A percentile compares a stretch with the other conserved stretches of the same genome.
phyloP scores from a whole-genome alignment of 2,797 vertebrate genomes.

The Bradypodion pumilum region DNA sequence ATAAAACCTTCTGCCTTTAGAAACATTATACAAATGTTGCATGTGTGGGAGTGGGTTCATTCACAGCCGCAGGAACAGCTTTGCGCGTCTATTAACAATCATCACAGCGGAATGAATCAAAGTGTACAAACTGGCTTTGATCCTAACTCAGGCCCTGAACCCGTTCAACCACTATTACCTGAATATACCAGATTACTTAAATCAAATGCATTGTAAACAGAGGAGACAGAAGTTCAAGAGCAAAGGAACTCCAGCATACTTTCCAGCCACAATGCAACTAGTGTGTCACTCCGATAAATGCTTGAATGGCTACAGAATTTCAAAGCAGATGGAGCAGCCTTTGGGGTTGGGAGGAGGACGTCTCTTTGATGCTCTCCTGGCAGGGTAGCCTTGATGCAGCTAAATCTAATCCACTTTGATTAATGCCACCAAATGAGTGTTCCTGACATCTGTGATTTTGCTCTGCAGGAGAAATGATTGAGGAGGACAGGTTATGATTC shows the following conservation, averaged over 20 bases:
- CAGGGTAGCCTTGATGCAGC: conserved; percentile 43
- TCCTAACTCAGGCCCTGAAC: conserved; percentile 34
- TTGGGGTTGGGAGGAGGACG: conserved; percentile 23
- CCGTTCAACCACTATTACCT: conserved; percentile 23
- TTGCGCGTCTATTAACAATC: neutral
- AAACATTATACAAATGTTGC: neutral
- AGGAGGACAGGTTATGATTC: conserved; percentile 57
- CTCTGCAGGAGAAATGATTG: conserved; percentile 41
- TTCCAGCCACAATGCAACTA: conserved; percentile 24
- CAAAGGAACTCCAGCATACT: conserved; percentile 24
- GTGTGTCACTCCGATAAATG: conserved; percentile 7
- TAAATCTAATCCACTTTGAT: conserved; percentile 65
- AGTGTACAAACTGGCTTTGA: conserved; percentile 31
- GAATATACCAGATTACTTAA: conserved; percentile 15
- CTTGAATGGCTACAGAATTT: conserved; percentile 39
- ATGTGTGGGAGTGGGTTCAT: neutral
- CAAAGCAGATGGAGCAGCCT: conserved; percentile 37
- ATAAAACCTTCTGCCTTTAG: conserved; percentile 36
- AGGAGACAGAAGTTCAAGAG: conserved; percentile 32
- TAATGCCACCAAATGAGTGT: conserved; percentile 64
- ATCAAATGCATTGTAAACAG: conserved; percentile 21
- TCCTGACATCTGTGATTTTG: conserved; percentile 53
- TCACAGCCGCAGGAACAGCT: conserved; percentile 5
- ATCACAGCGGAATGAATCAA: conserved; percentile 10
- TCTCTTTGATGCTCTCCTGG: conserved; percentile 56